A percentile compares a stretch with the other conserved stretches of the same genome.
These are phyloP conservation scores for Nyctibius bracteatus DNA, from an alignment of 2,113 vertebrate genomes.

Conservation along the genomic window DNA sequence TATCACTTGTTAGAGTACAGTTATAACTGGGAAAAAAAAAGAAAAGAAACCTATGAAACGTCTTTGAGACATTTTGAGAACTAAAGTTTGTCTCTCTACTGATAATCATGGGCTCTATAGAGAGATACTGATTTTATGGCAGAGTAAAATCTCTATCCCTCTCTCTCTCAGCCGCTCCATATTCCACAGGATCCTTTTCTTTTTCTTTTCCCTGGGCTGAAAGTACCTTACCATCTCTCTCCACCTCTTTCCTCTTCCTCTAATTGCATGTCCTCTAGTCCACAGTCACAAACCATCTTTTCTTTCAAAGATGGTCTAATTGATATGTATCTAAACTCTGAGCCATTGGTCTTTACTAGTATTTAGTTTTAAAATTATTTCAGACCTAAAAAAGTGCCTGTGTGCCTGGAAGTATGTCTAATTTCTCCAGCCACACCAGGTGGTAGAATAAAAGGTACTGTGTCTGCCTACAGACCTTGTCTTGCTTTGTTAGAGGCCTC, in stretches of 20 bases:
- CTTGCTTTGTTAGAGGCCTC: slow-evolving; percentile 56
- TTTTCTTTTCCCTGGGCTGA: not conserved
- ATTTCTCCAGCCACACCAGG: slow-evolving; percentile 45
- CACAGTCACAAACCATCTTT: not conserved
- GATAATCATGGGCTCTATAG: not conserved
- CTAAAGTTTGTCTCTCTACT: not conserved
- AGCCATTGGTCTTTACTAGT: not conserved
- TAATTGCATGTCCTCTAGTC: not conserved
- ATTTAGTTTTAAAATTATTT: slow-evolving; percentile 12
- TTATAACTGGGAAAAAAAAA: not conserved
- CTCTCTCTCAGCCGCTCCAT: not conserved
- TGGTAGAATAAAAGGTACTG: slow-evolving; percentile 44
- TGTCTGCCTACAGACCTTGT: slow-evolving; percentile 21
- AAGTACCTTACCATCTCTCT: not conserved
- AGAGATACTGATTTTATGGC: not conserved
- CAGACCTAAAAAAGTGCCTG: not conserved
- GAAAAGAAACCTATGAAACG: not conserved
- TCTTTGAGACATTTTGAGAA: not conserved
- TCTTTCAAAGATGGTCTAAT: slow-evolving; percentile 16
- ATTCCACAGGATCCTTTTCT: not conserved
- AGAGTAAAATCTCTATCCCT: not conserved
- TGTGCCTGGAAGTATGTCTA: slow-evolving; percentile 14
- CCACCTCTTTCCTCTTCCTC: not conserved
- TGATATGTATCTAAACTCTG: not conserved
- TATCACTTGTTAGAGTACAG: not conserved